phyloP scores from a whole-genome alignment of 2,797 vertebrate species.

The Sardinella longiceps region DNA sequence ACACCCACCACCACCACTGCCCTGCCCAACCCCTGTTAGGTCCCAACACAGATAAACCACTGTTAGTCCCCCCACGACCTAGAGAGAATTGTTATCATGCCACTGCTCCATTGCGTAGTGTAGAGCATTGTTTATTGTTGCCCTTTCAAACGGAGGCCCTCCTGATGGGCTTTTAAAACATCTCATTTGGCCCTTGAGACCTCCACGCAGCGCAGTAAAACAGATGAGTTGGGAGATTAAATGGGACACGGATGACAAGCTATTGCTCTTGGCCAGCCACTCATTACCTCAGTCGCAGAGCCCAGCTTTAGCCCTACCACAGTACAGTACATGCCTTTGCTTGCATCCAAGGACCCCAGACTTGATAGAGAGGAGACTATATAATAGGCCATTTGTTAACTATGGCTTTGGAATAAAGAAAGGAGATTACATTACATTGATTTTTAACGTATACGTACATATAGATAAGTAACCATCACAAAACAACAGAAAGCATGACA shows the following conservation, averaged over 20 bases:
- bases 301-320: neutral
- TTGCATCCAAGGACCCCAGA: neutral
- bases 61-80: neutral
- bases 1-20: neutral
- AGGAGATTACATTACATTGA: neutral
- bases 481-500: neutral
- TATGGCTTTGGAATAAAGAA: neutral
- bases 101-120: neutral
- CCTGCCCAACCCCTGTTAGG: neutral
- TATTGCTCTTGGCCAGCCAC: neutral
- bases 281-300: neutral
- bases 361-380: neutral
- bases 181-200: neutral
- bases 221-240: constrained; percentile 17
- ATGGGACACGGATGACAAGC: neutral
- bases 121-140: constrained; percentile 23
- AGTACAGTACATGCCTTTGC: neutral
- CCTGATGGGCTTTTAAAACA: constrained; percentile 16
- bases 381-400: neutral
- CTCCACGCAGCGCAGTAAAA: neutral
- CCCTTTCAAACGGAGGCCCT: constrained; percentile 3
- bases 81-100: constrained; percentile 6
- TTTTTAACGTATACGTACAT: neutral
- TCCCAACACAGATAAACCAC: constrained; percentile 20
- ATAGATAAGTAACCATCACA: neutral